phyloP scores from a whole-genome alignment of 53 echinoderm and acorn worm species.

The Glandiceps talaboti region DNA sequence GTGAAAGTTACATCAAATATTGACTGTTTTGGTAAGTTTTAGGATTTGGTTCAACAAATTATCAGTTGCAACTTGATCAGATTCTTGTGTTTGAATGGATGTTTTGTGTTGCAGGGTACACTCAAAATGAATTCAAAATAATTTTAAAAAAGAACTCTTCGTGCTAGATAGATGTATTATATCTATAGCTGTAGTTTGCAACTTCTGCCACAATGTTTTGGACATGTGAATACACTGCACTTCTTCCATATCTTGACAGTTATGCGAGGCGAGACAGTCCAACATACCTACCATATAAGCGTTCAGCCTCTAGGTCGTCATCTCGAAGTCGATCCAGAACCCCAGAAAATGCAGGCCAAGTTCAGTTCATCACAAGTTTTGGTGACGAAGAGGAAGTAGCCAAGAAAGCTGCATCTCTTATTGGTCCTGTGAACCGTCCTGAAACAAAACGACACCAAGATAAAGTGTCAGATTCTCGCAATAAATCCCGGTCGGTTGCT shows the following conservation, averaged over 20 bases:
- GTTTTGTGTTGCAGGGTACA: too few relatives aligned
- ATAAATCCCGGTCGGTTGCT: conserved; percentile 96
- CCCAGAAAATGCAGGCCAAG: conserved; percentile 77
- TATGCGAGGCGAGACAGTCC: conserved; percentile 95
- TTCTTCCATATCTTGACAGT: conserved; percentile 22
- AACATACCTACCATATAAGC: conserved; percentile 72
- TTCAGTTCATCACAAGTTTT: conserved; percentile 99
- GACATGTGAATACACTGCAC: too few relatives aligned
- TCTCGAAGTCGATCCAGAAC: conserved; percentile 80
- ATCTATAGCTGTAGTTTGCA: too few relatives aligned
- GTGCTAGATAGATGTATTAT: too few relatives aligned
- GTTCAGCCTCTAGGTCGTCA: conserved; percentile 48
- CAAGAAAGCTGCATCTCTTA: conserved; percentile 12
- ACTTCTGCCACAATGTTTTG: too few relatives aligned
- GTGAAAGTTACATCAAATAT: too few relatives aligned
- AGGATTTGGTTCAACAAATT: too few relatives aligned
- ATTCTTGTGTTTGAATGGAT: too few relatives aligned
- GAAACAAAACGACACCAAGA: background rate
- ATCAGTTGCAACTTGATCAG: too few relatives aligned
- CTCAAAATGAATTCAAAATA: too few relatives aligned
- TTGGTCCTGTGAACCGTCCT: conserved; percentile 32
- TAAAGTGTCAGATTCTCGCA: conserved; percentile 45
- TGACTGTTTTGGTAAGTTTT: too few relatives aligned
- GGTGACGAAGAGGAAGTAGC: conserved; percentile 61
- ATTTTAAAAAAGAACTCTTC: too few relatives aligned